Conservation (phyloP, 2,113 vertebrate species). For the Hydrolagus affinis region DNA sequence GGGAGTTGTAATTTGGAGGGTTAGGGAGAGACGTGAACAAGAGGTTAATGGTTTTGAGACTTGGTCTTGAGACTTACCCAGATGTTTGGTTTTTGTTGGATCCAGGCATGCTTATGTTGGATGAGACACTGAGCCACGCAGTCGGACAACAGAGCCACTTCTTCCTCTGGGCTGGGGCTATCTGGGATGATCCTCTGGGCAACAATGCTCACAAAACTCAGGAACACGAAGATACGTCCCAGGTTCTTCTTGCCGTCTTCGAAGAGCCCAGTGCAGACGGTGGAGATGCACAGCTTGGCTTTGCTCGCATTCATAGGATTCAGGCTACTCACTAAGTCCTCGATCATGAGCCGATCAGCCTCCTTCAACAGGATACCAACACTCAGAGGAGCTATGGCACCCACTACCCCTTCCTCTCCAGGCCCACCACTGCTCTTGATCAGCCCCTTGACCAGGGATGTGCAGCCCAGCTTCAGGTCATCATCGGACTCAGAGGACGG, state of each 20-base stretch:
- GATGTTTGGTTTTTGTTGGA: not conserved
- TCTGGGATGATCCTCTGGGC: not conserved
- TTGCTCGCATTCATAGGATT: not conserved
- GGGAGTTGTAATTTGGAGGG: too few relatives aligned
- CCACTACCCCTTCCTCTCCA: too few relatives aligned
- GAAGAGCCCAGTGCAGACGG: not conserved
- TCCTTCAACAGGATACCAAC: not conserved
- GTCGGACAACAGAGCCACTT: not conserved
- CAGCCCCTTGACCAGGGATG: not conserved
- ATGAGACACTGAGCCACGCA: not conserved
- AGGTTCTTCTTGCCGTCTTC: too few relatives aligned
- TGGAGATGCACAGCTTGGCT: not conserved
- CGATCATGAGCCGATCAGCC: not conserved
- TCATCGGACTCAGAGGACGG: not conserved
- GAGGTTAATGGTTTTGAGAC: too few relatives aligned
- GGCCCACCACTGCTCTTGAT: not conserved
- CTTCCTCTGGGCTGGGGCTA: not conserved
- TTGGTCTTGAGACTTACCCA: not conserved
- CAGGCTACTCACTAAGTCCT: not conserved
- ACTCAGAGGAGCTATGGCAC: too few relatives aligned
- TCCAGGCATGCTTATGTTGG: not conserved
- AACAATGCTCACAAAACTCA: not conserved
- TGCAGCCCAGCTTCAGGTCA: not conserved
- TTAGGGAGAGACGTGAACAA: too few relatives aligned
- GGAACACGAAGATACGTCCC: not conserved